These are phyloP conservation scores for Cantharis rustica DNA, from an alignment of 2,888 invertebrate genomes.

Conservation along the genomic window DNA sequence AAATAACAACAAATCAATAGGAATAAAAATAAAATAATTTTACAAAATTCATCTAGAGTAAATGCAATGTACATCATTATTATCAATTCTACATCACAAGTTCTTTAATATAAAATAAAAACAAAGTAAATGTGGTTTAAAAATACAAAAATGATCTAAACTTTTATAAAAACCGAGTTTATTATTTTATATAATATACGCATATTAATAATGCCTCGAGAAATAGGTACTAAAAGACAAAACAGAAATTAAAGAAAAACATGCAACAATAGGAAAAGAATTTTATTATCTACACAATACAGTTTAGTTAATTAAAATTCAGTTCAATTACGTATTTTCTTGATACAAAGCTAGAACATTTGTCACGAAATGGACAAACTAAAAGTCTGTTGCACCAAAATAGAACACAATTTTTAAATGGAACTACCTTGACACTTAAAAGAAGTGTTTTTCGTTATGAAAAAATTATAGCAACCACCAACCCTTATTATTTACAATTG, in stretches of 20 bases:
- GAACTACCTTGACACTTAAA: constrained; percentile 21
- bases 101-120: not conserved
- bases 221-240: not conserved
- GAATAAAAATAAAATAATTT: not conserved
- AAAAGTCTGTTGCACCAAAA: constrained; percentile 24
- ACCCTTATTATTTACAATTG: not conserved
- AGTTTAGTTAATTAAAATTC: constrained; percentile 31
- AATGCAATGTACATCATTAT: not conserved
- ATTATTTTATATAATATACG: not conserved
- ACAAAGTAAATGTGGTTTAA: not conserved
- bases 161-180: not conserved
- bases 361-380: constrained; percentile 26
- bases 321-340: constrained; percentile 31
- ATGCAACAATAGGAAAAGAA: constrained; percentile 26
- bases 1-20: not conserved
- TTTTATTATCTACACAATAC: constrained; percentile 30
- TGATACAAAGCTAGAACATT: constrained; percentile 31
- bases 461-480: not conserved
- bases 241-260: constrained; percentile 2
- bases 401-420: constrained; percentile 25
- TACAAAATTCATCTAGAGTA: not conserved
- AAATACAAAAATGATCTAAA: not conserved
- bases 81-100: not conserved
- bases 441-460: not conserved
- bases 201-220: not conserved